Conservation (phyloP, 2,113 vertebrate species). For the Forbesichthys agassizii region DNA sequence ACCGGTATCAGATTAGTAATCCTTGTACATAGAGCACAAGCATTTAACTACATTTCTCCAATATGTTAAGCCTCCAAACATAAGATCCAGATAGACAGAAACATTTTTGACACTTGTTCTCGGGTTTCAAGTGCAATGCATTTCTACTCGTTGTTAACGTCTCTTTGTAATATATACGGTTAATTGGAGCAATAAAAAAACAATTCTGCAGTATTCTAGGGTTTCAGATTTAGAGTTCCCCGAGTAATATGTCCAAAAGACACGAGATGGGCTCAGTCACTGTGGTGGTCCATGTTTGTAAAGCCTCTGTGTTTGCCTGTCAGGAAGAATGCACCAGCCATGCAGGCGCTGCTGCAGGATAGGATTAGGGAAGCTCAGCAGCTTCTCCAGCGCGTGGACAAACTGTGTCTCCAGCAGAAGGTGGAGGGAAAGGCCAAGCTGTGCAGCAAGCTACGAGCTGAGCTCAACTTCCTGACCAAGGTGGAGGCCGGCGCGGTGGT, state of each 20-base stretch:
- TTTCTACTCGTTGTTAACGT: no score
- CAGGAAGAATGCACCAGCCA: constrained; percentile 84
- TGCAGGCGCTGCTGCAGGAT: constrained; percentile 81
- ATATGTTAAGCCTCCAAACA: no score
- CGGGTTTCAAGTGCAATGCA: no score
- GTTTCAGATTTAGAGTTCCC: no score
- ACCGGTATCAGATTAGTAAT: no score
- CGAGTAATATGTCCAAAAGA: neutral
- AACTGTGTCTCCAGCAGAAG: constrained; percentile 75
- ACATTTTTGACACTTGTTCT: no score
- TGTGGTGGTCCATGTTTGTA: neutral
- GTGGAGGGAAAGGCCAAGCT: constrained; percentile 92
- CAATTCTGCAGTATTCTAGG: no score
- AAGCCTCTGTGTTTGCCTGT: neutral
- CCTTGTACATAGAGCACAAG: no score
- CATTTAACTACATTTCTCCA: no score
- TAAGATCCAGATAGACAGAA: no score
- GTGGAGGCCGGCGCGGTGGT: constrained; percentile 86
- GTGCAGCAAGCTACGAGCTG: constrained; percentile 87
- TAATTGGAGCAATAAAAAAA: no score
- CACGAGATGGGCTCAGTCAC: neutral
- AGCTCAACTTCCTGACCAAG: constrained; percentile 88
- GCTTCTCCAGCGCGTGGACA: constrained; percentile 84
- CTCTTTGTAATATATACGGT: no score
- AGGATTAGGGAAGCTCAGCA: constrained; percentile 84